These are phyloP conservation scores for Coleophora deauratella DNA, from an alignment of 2,888 invertebrate species.

Conservation along the genomic window DNA sequence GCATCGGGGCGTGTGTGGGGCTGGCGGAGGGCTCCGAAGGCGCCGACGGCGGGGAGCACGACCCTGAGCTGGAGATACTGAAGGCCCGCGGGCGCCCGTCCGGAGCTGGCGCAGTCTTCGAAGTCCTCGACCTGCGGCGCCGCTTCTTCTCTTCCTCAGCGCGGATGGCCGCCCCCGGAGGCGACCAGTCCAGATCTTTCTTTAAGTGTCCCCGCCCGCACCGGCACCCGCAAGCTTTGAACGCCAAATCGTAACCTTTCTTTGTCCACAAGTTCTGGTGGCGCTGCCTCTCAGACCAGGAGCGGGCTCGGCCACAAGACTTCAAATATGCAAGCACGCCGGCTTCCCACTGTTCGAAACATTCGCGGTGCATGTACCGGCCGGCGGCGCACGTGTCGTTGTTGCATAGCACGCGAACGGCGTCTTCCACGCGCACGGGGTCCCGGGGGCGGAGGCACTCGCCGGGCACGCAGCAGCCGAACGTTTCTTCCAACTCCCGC, in stretches of 20 bases:
- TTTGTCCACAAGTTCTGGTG: conserved; percentile 98
- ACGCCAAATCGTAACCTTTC: conserved; percentile 96
- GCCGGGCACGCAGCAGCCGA: conserved; percentile 88
- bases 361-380: conserved; percentile 96
- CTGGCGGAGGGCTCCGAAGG: conserved; percentile 84
- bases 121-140: conserved; percentile 52
- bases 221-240: conserved; percentile 95
- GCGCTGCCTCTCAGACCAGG: conserved; percentile 96
- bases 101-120: conserved; percentile 46
- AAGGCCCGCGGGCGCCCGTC: conserved; percentile 80
- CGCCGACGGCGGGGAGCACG: conserved; percentile 88
- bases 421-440: conserved; percentile 78
- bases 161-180: conserved; percentile 77
- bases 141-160: conserved; percentile 63
- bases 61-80: conserved; percentile 85
- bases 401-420: conserved; percentile 93
- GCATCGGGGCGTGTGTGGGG: conserved; percentile 76
- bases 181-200: conserved; percentile 95
- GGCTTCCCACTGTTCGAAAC: conserved; percentile 96
- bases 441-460: conserved; percentile 87
- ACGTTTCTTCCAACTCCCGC: conserved; percentile 64
- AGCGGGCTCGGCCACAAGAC: conserved; percentile 91
- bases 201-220: conserved; percentile 94
- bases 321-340: conserved; percentile 90
- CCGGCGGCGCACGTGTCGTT: conserved; percentile 93